Base-by-base conservation (phyloP, 2,113 vertebrate species). In the Dinomys branickii region DNA sequence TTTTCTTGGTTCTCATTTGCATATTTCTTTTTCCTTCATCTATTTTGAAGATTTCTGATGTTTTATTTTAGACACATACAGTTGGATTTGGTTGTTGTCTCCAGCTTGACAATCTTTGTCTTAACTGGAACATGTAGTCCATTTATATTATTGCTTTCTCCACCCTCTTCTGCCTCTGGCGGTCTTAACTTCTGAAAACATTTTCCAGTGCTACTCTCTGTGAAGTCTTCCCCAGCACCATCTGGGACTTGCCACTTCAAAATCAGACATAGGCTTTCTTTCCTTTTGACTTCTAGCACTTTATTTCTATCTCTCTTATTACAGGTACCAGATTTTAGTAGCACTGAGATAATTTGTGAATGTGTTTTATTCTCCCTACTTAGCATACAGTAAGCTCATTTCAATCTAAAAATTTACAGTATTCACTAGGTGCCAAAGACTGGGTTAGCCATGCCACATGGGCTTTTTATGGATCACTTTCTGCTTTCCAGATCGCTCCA, bases 111-210 rank as follows among this genome's bases (percentile, higher is more conserved):
- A 67, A 92, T 80, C 24, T 47, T 58, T 85, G 52, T 50, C 63
- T 86, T 93, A 91, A 47, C 3, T 92, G 44, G 44, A 96, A 81
- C 30, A 63, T 41, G 77, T 63, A 87, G 69, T 61, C 35, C 71
- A 83, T 38, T 77, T 83, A 41, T 44, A 75, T 61, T 47, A 95
- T 4, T 67, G 28, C 88, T 97, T 75, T 52, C 80, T 80, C 90
- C 85, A 95, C 69, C 82, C 58, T 84, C 5, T 26, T 94, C 65
- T 75, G 35, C 44, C 59, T 90, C 54, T 54, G 85, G 69, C 89
- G 91, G 92, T 89, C n/a, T 54, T 95, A 96, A 90, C 69, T 92
- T 94, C 35, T 78, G 20, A 94, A 71, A 67, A 91, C 28, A 47
- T 77, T 89, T 61, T 95, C 65, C 73, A 88, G 93, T 80, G 58